A percentile compares a stretch with the other conserved stretches of the same genome.
Evolutionary conservation across 2,888 invertebrate genomes (phyloP).

Genomic region (Campopleginae sp.): DNA sequence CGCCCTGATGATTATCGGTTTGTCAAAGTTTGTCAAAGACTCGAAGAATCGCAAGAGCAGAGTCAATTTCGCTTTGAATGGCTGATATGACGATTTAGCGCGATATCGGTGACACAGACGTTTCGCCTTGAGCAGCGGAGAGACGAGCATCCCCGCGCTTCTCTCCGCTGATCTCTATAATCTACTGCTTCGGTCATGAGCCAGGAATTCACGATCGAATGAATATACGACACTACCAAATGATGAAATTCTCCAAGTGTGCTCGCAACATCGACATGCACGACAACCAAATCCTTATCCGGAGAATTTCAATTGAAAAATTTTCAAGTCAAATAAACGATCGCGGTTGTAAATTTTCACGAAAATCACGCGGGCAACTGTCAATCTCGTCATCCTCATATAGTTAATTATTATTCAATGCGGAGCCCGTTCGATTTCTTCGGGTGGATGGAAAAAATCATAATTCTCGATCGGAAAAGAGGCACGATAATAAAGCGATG

Average conservation of each 20-base stretch:
- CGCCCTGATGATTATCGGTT: no score
- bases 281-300: background rate
- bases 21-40: background rate
- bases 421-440: background rate
- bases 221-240: constrained; percentile 31
- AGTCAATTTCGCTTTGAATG: constrained; percentile 21
- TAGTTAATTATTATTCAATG: no score
- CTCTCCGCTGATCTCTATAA: background rate
- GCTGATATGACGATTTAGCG: constrained; percentile 17
- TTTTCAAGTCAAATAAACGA: no score
- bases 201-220: constrained; percentile 37
- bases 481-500: background rate
- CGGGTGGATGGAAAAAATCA: background rate
- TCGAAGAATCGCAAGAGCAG: background rate
- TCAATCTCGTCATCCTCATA: no score
- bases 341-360: background rate
- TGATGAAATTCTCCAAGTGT: constrained; percentile 9
- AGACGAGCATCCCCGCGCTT: background rate
- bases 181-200: constrained; percentile 22
- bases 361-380: background rate
- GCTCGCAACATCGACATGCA: background rate
- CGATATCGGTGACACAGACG: constrained; percentile 36
- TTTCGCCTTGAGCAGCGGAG: constrained; percentile 40
- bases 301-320: background rate
- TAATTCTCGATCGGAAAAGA: constrained; percentile 8